phyloP scores from a whole-genome alignment of 2,113 vertebrate genomes.

The Alligator sinensis region DNA sequence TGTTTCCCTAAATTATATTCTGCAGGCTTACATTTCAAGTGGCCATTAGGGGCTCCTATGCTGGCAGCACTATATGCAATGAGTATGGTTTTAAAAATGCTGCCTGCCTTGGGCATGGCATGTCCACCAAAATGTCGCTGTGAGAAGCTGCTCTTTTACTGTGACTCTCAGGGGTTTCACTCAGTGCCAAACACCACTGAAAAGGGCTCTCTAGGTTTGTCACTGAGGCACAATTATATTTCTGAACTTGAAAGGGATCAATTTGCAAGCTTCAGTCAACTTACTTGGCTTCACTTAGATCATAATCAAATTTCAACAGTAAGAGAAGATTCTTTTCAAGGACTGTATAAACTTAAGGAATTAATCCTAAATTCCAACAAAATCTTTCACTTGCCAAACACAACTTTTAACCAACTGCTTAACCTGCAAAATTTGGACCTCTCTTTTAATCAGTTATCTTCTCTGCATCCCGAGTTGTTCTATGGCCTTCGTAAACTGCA shows the following conservation, averaged over 20 bases:
- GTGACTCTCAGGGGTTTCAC: conserved; percentile 98
- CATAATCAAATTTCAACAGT: conserved; percentile 98
- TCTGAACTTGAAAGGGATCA: conserved; percentile 95
- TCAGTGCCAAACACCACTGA: conserved; percentile 97
- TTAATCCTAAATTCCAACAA: conserved; percentile 99
- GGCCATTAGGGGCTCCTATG: conserved; percentile 99
- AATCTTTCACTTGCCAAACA: conserved; percentile 99
- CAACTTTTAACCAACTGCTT: conserved; percentile 99
- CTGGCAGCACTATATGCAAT: conserved; percentile 98
- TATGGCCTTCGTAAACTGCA: conserved; percentile 97
- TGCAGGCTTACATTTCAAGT: conserved; percentile 99
- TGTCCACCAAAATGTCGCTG: conserved; percentile 99
- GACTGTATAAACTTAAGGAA: conserved; percentile 98
- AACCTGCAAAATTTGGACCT: conserved; percentile 99
- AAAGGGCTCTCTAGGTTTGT: conserved; percentile 96
- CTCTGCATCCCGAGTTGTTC: conserved; percentile 96
- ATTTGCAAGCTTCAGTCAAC: conserved; percentile 97
- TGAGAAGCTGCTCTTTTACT: conserved; percentile 99
- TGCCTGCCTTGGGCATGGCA: conserved; percentile 96
- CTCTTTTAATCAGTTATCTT: conserved; percentile 98
- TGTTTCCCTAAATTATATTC: conserved; percentile 89
- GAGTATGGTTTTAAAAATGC: conserved; percentile 97
- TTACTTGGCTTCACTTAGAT: conserved; percentile 98
- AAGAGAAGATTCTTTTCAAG: conserved; percentile 98
- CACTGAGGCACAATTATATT: conserved; percentile 98